A percentile compares a stretch with the other conserved stretches of the same genome.
Evolutionary conservation across 2,797 vertebrate genomes (phyloP).

Genomic region (Phrynocephalus vlangalii): DNA sequence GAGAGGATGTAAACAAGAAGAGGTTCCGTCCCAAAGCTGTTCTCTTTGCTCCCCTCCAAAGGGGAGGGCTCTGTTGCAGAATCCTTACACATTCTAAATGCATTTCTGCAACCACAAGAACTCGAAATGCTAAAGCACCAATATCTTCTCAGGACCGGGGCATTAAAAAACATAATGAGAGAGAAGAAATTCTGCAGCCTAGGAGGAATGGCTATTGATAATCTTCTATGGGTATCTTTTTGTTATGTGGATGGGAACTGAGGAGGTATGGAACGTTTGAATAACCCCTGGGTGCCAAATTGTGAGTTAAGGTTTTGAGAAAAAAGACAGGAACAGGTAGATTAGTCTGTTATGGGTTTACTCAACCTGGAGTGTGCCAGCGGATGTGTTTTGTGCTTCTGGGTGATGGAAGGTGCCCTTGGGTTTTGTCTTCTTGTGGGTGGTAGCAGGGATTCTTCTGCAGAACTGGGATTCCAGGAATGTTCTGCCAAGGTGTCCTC

Average conservation of each 20-base stretch:
- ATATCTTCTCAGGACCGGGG: background rate
- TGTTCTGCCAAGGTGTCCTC: background rate
- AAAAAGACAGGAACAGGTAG: background rate
- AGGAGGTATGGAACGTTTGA: background rate
- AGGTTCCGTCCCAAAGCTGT: background rate
- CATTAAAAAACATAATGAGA: background rate
- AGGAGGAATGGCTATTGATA: background rate
- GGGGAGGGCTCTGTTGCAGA: background rate
- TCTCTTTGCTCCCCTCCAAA: background rate
- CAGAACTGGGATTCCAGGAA: background rate
- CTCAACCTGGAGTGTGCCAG: background rate
- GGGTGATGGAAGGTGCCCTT: no score
- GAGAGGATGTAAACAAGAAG: background rate
- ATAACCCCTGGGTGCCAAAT: background rate
- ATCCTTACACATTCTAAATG: background rate
- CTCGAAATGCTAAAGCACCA: background rate
- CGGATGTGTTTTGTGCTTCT: background rate
- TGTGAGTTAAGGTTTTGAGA: no score
- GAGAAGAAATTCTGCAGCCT: background rate
- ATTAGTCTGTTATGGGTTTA: background rate
- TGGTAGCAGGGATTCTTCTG: background rate
- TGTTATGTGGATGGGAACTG: background rate
- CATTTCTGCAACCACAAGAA: background rate
- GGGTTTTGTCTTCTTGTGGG: background rate
- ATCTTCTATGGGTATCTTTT: background rate